These are phyloP conservation scores for Metopolophium dirhodum DNA, from an alignment of 1,140 invertebrate species.

Conservation along the genomic window DNA sequence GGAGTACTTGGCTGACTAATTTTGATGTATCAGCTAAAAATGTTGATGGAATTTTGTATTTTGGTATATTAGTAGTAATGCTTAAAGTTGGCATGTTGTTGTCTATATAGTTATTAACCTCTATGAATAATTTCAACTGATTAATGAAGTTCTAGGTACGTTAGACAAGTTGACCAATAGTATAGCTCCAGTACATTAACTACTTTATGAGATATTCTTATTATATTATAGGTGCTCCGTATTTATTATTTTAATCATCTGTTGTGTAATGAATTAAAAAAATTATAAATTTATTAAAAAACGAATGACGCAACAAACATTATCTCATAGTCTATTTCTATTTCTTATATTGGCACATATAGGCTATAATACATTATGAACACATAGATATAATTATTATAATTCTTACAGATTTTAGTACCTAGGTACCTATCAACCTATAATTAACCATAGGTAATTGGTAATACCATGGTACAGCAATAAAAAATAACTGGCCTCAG, in stretches of 20 bases:
- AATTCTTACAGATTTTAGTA: too few species aligned
- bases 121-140: not conserved
- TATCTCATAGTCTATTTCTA: not conserved
- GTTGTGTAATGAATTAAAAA: not conserved
- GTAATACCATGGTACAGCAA: too few species aligned
- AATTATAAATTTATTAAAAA: not conserved
- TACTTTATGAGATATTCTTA: not conserved
- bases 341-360: not conserved
- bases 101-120: not conserved
- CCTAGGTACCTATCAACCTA: too few species aligned
- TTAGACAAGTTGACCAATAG: not conserved
- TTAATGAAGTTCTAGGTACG: not conserved
- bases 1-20: not conserved
- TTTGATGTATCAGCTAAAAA: slow-evolving; percentile 30
- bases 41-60: slow-evolving; percentile 23
- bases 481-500: too few species aligned
- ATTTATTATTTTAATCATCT: not conserved
- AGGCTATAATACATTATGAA: not conserved
- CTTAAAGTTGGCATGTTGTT: slow-evolving; percentile 38
- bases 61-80: slow-evolving; percentile 25
- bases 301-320: not conserved
- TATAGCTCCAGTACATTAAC: not conserved
- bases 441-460: too few species aligned
- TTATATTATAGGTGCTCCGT: not conserved
- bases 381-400: too few species aligned